Base-by-base conservation (phyloP, 1,140 invertebrate genomes). In the Teleopsis dalmanni region DNA sequence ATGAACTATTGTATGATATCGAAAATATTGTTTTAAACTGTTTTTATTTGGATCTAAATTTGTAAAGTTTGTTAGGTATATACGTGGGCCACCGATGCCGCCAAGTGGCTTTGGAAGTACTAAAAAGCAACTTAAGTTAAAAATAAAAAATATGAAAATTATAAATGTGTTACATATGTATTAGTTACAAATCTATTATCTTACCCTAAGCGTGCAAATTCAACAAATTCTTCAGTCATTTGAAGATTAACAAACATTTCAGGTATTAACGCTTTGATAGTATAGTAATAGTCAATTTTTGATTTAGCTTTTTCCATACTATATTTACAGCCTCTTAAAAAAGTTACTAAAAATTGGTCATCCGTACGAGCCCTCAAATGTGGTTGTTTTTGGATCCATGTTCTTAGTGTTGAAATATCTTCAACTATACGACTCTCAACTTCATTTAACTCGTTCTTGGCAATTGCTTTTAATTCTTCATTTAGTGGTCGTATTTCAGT, bases 321-420 rank as follows among this genome's bases (percentile, higher is more conserved):
- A 61, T 77, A 81, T 65, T 84, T 84, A 52, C 76, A 77, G 29
- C 79, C 77, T 11, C 81, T 70, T 27, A 83, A 60, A 62, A 81
- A 80, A 36, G 67, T 72, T 18, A 78, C 51, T 11, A 82, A 51
- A 65, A 75, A 77, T 62, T 78, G 75, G 55, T 81, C 77, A 56
- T 77, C 79, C 9, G 25, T 45, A 16, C 54, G 47, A 22, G 52
- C 22, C 37, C 62, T 75, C 29, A 81, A 62, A 60, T 81, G 76
- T 0, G 75, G 73, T 52, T 81, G 78, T 60, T 80, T 77, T 7
- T 70, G 57, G 14, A 81, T 65, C 80, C 80, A 82, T 19, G 78
- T 74, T 40, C 73, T 74, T 33, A 82, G 69, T 52, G 73, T 60
- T 26, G 70, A 50, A 7, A 82, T 57, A 58, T 81, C 77, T 21